Conservation (phyloP, 2,888 invertebrate species). For the Idaea biselata region DNA sequence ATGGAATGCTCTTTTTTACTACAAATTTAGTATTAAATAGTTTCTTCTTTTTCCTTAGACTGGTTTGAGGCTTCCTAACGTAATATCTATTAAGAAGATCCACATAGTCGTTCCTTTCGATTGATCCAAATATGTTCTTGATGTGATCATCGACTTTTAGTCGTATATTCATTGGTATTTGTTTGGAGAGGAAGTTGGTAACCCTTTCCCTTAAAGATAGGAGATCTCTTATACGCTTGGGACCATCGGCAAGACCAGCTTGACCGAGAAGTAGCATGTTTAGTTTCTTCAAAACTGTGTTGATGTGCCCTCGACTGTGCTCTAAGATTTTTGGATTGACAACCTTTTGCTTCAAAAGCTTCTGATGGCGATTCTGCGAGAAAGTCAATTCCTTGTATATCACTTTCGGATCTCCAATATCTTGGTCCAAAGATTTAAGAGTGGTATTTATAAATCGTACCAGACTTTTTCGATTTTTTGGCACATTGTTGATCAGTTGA, state of each 20-base stretch:
- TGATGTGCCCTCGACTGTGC: conserved; percentile 62
- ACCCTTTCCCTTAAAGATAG: conserved; percentile 54
- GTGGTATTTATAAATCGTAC: conserved; percentile 55
- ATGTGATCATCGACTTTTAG: conserved; percentile 76
- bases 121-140: conserved; percentile 72
- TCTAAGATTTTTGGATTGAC: conserved; percentile 52
- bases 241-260: conserved; percentile 78
- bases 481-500: conserved; percentile 34
- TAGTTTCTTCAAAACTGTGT: conserved; percentile 66
- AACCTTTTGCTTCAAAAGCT: conserved; percentile 56
- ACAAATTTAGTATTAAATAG: conserved; percentile 35
- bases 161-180: conserved; percentile 60
- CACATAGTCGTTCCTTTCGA: conserved; percentile 60
- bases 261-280: conserved; percentile 83
- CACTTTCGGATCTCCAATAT: conserved; percentile 75
- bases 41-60: conserved; percentile 36
- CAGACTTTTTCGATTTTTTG: conserved; percentile 56
- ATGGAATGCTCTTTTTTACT: conserved; percentile 37
- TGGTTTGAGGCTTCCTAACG: conserved; percentile 25
- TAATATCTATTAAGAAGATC: conserved; percentile 58
- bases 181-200: conserved; percentile 48
- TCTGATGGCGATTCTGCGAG: conserved; percentile 66
- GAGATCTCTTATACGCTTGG: conserved; percentile 66
- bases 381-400: conserved; percentile 65
- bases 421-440: conserved; percentile 58